phyloP scores from a whole-genome alignment of 2,113 vertebrate genomes.

The Nothocercus julius region DNA sequence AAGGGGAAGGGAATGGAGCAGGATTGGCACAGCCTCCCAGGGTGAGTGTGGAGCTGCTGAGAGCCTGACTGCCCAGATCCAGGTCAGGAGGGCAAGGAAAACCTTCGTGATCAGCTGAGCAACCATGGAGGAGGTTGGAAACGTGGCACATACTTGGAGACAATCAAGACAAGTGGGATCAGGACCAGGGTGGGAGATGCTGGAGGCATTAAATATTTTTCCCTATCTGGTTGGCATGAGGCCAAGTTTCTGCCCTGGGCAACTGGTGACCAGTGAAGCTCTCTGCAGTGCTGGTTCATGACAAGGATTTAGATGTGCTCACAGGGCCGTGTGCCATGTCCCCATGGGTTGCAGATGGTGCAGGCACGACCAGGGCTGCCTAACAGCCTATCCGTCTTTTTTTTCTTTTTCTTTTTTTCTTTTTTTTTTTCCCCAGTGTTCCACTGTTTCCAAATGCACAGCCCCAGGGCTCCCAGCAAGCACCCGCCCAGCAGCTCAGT shows the following conservation, averaged over 20 bases:
- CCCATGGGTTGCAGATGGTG: not conserved
- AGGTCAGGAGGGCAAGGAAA: not conserved
- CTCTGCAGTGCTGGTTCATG: not conserved
- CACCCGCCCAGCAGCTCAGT: not conserved
- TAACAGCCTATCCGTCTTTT: not conserved
- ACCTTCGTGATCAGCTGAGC: not conserved
- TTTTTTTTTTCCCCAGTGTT: not conserved
- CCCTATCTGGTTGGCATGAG: not conserved
- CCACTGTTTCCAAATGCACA: not conserved
- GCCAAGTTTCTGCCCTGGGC: not conserved
- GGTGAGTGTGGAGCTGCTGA: not conserved
- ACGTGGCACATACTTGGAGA: not conserved
- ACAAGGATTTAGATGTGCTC: not conserved
- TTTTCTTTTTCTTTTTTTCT: not conserved
- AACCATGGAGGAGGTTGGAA: not conserved
- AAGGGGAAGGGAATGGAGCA: not conserved
- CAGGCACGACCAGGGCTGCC: not conserved
- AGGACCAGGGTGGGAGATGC: not conserved
- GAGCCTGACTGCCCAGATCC: not conserved
- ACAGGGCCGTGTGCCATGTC: fast-evolving
- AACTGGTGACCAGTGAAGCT: not conserved
- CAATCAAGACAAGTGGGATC: not conserved
- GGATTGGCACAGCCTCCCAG: not conserved
- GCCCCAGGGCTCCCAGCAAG: not conserved
- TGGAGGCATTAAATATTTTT: not conserved